phyloP scores from a whole-genome alignment of 2,113 vertebrate genomes.

The Xiphophorus hellerii region DNA sequence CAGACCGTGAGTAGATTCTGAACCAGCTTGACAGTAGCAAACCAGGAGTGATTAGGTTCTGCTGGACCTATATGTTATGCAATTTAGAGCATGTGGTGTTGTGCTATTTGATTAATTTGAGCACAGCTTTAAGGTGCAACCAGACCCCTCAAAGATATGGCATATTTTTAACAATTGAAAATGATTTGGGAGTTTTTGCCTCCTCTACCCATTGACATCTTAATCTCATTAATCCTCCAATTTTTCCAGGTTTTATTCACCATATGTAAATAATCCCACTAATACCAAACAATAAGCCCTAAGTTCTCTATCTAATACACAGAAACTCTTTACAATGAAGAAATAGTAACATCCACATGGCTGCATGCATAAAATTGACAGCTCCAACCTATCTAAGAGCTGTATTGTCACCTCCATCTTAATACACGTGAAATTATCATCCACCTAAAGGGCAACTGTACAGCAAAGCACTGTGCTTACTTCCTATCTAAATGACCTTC shows the following conservation, averaged over 20 bases:
- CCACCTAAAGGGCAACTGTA: constrained; percentile 46
- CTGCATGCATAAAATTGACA: constrained; percentile 1
- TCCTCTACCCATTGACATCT: constrained; percentile 36
- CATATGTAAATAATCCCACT: constrained; percentile 20
- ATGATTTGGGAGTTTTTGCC: constrained; percentile 44
- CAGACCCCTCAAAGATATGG: constrained; percentile 55
- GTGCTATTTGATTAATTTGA: constrained; percentile 28
- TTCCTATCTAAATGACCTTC: constrained; percentile 35
- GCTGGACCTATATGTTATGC: constrained; percentile 17
- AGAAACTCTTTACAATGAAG: neutral
- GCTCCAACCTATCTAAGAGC: constrained; percentile 19
- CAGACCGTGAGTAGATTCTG: constrained; percentile 84
- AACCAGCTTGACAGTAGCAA: neutral
- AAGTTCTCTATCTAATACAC: constrained; percentile 2
- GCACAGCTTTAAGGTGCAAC: constrained; percentile 46
- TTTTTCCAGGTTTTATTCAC: constrained; percentile 8
- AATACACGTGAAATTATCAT: constrained; percentile 35
- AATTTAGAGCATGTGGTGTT: constrained; percentile 37
- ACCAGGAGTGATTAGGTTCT: constrained; percentile 9
- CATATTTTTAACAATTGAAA: constrained; percentile 33
- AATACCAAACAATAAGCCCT: neutral
- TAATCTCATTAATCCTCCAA: constrained; percentile 7
- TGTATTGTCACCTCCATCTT: constrained; percentile 34
- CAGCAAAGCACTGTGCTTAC: constrained; percentile 51
- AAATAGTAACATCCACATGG: neutral